phyloP scores from a whole-genome alignment of 1,140 invertebrate genomes.

The Cyclargus thomasi region DNA sequence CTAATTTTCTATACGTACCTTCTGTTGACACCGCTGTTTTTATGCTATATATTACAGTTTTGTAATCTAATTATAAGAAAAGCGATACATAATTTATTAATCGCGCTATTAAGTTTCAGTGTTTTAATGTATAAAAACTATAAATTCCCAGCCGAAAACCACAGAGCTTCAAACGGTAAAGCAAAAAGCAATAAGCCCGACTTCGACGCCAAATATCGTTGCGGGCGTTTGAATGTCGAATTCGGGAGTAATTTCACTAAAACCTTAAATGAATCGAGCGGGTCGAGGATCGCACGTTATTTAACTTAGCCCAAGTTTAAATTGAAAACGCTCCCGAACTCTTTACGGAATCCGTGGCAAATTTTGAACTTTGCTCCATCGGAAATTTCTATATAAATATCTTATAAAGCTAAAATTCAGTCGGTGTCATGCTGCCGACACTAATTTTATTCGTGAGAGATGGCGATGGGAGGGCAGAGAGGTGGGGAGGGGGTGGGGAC shows the following conservation, averaged over 20 bases:
- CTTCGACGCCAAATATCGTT: conserved; percentile 39
- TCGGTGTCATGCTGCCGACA: conserved; percentile 72
- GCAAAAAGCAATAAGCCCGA: conserved; percentile 27
- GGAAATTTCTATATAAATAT: conserved; percentile 75
- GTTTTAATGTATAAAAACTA: background rate
- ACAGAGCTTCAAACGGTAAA: conserved; percentile 1
- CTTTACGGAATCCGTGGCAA: conserved; percentile 67
- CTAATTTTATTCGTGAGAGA: conserved; percentile 71
- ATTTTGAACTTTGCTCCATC: conserved; percentile 72
- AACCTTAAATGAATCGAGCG: conserved; percentile 71
- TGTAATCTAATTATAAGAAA: background rate
- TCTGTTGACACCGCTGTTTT: background rate
- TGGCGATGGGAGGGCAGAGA: conserved; percentile 32
- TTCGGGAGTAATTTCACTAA: conserved; percentile 72
- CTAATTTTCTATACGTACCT: background rate
- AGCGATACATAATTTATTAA: background rate
- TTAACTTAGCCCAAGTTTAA: conserved; percentile 73
- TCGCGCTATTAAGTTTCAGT: background rate
- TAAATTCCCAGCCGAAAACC: background rate
- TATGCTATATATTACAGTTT: background rate
- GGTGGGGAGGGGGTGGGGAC: conserved; percentile 23
- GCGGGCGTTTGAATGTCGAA: conserved; percentile 57
- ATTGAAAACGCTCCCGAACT: conserved; percentile 71
- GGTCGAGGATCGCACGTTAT: conserved; percentile 65
- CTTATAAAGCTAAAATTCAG: conserved; percentile 73